These are phyloP conservation scores for Cryptocephalus moraei DNA, from an alignment of 2,888 invertebrate species.

Conservation along the genomic window DNA sequence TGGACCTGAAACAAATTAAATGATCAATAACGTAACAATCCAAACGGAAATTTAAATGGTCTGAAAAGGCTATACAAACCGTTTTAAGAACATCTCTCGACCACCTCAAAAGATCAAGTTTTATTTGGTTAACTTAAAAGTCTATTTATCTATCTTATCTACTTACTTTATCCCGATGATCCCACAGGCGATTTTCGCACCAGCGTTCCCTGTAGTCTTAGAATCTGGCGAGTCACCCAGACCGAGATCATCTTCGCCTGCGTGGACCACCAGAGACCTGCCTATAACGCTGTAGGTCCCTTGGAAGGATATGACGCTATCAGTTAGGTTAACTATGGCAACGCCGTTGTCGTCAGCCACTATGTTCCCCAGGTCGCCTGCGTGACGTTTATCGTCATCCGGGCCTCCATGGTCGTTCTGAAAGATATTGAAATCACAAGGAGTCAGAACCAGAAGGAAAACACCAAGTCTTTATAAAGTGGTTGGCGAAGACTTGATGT, in stretches of 20 bases:
- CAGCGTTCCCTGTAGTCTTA: neutral
- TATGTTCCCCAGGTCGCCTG: conserved; percentile 80
- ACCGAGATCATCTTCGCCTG: neutral
- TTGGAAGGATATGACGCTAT: conserved; percentile 50
- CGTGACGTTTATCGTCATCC: conserved; percentile 57
- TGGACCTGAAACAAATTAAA: too few species aligned
- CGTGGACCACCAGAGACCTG: neutral
- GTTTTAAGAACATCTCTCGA: too few species aligned
- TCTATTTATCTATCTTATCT: too few species aligned
- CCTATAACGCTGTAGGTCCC: neutral
- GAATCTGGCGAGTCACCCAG: neutral
- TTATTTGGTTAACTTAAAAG: too few species aligned
- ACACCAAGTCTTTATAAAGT: too few species aligned
- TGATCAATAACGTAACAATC: too few species aligned
- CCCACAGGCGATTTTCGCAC: neutral
- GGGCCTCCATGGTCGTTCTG: conserved; percentile 71
- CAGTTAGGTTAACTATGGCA: conserved; percentile 50
- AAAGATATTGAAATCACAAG: conserved; percentile 2
- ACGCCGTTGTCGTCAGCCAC: conserved; percentile 45
- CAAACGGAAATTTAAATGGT: too few species aligned
- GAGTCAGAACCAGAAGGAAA: too few species aligned
- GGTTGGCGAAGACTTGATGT: too few species aligned
- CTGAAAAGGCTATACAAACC: too few species aligned
- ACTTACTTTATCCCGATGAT: neutral
- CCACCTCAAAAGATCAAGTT: too few species aligned